Conservation (phyloP, 2,888 invertebrate genomes). For the Cenopis cana region DNA sequence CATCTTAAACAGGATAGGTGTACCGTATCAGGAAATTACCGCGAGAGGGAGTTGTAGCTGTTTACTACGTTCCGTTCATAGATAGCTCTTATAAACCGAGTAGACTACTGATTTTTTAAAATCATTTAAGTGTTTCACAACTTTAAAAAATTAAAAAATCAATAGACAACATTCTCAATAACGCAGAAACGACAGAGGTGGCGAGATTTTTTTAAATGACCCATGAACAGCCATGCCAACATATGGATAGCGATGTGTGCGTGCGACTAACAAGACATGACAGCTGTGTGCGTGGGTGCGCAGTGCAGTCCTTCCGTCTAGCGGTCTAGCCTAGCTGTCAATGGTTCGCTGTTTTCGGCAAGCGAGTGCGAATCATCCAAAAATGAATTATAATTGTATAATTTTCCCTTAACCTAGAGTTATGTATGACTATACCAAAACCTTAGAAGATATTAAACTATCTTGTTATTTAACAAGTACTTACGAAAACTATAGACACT, state of each 20-base stretch:
- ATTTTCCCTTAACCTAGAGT: conserved; percentile 62
- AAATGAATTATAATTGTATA: conserved; percentile 64
- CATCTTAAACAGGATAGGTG: neutral
- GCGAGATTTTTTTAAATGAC: conserved; percentile 38
- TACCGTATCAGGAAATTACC: neutral
- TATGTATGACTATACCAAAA: conserved; percentile 70
- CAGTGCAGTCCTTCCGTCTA: conserved; percentile 53
- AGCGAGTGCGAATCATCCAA: conserved; percentile 63
- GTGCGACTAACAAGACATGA: conserved; percentile 48
- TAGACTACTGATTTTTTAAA: neutral
- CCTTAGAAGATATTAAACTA: conserved; percentile 62
- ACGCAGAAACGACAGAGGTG: conserved; percentile 13
- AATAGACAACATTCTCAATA: neutral
- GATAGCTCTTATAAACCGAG: neutral
- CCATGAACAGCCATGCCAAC: conserved; percentile 47
- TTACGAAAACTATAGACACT: conserved; percentile 69
- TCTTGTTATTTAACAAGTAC: conserved; percentile 73
- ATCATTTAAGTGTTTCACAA: neutral
- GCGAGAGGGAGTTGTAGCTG: neutral
- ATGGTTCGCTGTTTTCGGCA: conserved; percentile 60
- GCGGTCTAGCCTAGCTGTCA: conserved; percentile 82
- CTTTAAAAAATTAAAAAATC: neutral
- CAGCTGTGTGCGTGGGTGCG: conserved; percentile 56
- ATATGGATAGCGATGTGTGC: conserved; percentile 53
- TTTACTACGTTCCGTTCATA: neutral